These are phyloP conservation scores for Hypercompe scribonia DNA, from an alignment of 2,888 invertebrate genomes.

Conservation along the genomic window DNA sequence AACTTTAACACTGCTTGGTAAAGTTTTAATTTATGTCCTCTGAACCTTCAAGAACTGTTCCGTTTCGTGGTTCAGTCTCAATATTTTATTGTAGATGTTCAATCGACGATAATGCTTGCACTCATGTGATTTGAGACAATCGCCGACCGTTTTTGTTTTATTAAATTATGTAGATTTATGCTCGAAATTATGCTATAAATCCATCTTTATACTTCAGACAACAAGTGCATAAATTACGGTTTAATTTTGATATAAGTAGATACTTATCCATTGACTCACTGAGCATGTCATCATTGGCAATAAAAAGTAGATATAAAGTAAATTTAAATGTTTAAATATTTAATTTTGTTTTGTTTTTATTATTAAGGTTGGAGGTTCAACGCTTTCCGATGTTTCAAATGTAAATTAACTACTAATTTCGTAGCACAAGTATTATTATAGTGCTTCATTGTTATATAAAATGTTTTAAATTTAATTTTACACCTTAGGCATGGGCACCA, in stretches of 20 bases:
- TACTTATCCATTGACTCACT: background rate
- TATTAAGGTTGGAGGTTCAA: background rate
- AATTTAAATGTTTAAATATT: background rate
- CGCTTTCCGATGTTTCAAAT: background rate
- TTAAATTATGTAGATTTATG: constrained; percentile 70
- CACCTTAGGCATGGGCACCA: no score
- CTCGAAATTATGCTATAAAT: constrained; percentile 37
- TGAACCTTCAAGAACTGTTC: constrained; percentile 55
- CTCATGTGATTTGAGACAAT: constrained; percentile 84
- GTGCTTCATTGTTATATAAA: no score
- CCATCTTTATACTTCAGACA: constrained; percentile 22
- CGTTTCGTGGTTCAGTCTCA: constrained; percentile 40
- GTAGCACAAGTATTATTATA: background rate
- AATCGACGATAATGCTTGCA: constrained; percentile 83
- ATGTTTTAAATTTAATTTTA: no score
- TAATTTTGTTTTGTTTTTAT: background rate
- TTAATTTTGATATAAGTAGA: constrained; percentile 11
- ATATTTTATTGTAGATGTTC: constrained; percentile 62
- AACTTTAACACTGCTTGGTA: constrained; percentile 51
- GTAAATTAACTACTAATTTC: background rate
- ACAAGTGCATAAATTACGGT: constrained; percentile 17
- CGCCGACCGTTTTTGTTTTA: constrained; percentile 75
- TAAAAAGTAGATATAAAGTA: background rate
- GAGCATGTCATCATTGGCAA: background rate
- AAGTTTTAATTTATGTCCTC: constrained; percentile 49